Conservation (phyloP, 2,113 vertebrate genomes). For the Sorex fumeus region DNA sequence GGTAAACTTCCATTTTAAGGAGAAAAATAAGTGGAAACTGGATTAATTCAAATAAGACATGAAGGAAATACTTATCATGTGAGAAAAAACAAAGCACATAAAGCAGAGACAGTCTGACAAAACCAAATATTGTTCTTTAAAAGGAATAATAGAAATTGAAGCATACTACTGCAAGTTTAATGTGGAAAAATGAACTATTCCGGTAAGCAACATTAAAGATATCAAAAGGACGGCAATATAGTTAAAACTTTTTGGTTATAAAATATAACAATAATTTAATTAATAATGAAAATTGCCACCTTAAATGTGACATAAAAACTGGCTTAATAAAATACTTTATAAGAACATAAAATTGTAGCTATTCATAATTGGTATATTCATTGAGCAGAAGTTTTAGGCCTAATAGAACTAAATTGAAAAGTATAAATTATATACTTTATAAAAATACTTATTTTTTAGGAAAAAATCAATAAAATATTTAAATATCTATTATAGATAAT, state of each 20-base stretch:
- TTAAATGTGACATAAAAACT: not conserved
- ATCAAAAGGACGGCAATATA: not conserved
- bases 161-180: not conserved
- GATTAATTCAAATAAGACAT: not conserved
- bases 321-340: not conserved
- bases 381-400: too few species aligned
- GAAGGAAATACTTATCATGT: constrained; percentile 5
- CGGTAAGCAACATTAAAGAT: not conserved
- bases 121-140: not conserved
- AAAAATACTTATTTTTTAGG: too few species aligned
- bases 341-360: not conserved
- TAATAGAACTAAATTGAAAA: too few species aligned
- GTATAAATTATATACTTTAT: too few species aligned
- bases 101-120: not conserved
- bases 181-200: not conserved
- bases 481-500: not conserved
- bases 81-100: not conserved
- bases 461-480: not conserved
- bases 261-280: too few species aligned
- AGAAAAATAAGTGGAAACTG: not conserved
- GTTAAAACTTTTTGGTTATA: not conserved
- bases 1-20: not conserved
- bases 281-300: too few species aligned
- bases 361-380: not conserved
- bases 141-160: not conserved